Evolutionary conservation across 92 coral and sea anemone genomes (phyloP), one percentile per base, ranked within the genome.

Genomic region (Nematostella vectensis): DNA sequence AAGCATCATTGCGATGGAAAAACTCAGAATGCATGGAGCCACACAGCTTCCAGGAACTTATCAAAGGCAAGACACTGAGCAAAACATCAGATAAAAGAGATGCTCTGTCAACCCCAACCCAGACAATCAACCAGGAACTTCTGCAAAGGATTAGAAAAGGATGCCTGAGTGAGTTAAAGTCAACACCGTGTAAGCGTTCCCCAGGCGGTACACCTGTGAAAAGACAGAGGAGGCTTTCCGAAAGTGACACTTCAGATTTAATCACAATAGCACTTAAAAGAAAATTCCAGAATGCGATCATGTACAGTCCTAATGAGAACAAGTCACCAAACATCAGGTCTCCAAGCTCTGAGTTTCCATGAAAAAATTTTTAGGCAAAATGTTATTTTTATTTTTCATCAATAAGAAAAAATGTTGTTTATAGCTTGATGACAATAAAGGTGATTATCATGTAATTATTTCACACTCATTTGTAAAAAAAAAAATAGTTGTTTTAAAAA

Each of bases 121-220:
- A 47, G 4, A 15, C 53, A 54, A 28, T 73, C 8, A 85, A 85
- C 48, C 62, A 75, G 38, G 94, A 85, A 36, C 63, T 85, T 16
- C 57, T 85, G n/a, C 48, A 54, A 24, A 42, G 77, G 22, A 85
- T 85, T 31, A 54, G 72, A 27, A 33, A 48, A 11, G 65, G 72
- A 0, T 65, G 83, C 21, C 57, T 64, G 9, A 63, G 72, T 2
- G 94, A 77, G 55, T 65, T 85, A 17, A 65, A 54, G 47, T 65
- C 79, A n/a, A 85, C 94, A 16, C 88, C 94, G 21, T 48, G 73
- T 26, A 85, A 85, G 55, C 72, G 94, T 27, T 80, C 88, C 24
- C 94, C 94, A 36, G 94, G 94, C 15, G 94, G 94, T 9, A 85
- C 94, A 11, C 94, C 94, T 33, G 27, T 66, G 9, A 72, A 76